These are phyloP conservation scores for Melieria picta DNA, from an alignment of 2,888 invertebrate genomes.

Conservation along the genomic window DNA sequence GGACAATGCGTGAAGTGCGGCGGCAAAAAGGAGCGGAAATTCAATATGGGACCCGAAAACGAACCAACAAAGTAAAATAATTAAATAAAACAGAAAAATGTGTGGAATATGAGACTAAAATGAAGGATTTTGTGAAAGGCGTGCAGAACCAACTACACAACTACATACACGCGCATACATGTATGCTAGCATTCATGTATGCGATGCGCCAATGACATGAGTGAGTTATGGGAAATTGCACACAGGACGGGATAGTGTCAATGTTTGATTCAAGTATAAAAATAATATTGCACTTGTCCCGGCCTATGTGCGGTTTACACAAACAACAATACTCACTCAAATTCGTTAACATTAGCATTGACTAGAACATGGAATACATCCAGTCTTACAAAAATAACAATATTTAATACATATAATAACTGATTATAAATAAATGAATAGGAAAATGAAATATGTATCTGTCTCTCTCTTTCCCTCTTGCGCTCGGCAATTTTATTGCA, in stretches of 20 bases:
- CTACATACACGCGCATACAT: background rate
- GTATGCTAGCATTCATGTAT: background rate
- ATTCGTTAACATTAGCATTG: background rate
- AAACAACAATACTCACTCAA: constrained; percentile 31
- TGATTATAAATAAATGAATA: too few relatives aligned
- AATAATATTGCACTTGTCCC: constrained; percentile 76
- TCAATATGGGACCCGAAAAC: too few relatives aligned
- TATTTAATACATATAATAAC: too few relatives aligned
- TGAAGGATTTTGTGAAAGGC: background rate
- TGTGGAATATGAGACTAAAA: constrained; percentile 3
- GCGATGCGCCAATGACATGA: background rate
- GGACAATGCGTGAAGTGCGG: too few relatives aligned
- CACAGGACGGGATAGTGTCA: constrained; percentile 45
- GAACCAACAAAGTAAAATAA: constrained; percentile 10
- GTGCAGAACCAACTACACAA: background rate
- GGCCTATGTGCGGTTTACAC: constrained; percentile 69
- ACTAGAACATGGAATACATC: too few relatives aligned
- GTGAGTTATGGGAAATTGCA: constrained; percentile 37
- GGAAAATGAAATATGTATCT: too few relatives aligned
- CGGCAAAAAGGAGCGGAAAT: too few relatives aligned
- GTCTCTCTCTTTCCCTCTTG: too few relatives aligned
- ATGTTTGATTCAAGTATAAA: constrained; percentile 51
- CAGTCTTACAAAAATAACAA: too few relatives aligned
- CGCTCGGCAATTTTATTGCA: too few relatives aligned
- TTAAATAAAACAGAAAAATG: constrained; percentile 4